Evolutionary conservation across 1,140 invertebrate genomes (phyloP), one percentile per base, ranked within the genome.

Genomic region (Cydia fagiglandana): DNA sequence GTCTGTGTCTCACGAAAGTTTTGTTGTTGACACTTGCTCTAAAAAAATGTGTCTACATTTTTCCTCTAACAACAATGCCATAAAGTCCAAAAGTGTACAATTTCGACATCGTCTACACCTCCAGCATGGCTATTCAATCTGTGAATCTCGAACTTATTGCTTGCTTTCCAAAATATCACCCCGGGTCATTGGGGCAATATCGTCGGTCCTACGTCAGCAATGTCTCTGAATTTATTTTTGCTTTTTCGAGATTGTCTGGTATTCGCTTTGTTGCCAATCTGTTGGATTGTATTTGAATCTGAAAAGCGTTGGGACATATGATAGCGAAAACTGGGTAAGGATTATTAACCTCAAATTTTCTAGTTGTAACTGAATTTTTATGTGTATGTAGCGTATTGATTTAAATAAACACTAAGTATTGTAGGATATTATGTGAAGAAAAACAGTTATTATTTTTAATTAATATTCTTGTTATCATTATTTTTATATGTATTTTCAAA

Each of bases 161-260:
- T 61, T 24, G 56, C 56, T 61, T 61, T 61, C 56, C 56, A 10
- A 61, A 61, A 61, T 24, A 61, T 61, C n/a, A 10, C 56, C n/a
- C 50, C 50, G n/a, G 50, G 50, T 53, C 56, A 61, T 61, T 24
- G 15, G 53, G n/a, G 20, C 56, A 61, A 61, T 24, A 61, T 61
- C 56, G 56, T 61, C n/a, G 0, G 17, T 17, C 17, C 56, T 61
- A 12, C 56, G 56, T 61, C 56, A 61, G 56, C 56, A 61, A 17
- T 53, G 50, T 61, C 15, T 61, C 20, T 12, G 56, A 61, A 61
- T 24, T 61, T 24, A 61, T 61, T 61, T 61, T 61, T 24, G 17
- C 20, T 61, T 61, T n/a, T 61, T 61, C 56, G 9, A 61, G 56
- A 61, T 61, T 20, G 56, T 20, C 56, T 61, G 56, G 4, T 61